Conservation (phyloP, 2,888 invertebrate species). For the Scotopteryx bipunctaria region DNA sequence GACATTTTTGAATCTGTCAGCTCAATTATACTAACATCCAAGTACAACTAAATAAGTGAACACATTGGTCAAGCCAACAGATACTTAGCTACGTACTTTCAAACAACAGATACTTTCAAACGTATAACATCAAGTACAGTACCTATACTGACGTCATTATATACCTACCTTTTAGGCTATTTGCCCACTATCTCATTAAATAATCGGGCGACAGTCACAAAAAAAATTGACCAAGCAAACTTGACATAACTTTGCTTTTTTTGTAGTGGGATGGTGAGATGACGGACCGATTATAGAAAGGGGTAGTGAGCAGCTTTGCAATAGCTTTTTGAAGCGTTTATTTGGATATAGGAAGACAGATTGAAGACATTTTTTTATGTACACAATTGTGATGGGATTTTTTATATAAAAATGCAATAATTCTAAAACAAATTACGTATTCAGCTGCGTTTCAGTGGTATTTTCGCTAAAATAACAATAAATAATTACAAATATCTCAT, state of each 20-base stretch:
- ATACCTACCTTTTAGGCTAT: too few relatives aligned
- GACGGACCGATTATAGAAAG: too few relatives aligned
- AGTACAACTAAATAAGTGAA: background rate
- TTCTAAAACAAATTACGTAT: conserved; percentile 19
- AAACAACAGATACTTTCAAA: too few relatives aligned
- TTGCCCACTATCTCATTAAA: too few relatives aligned
- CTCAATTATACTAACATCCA: background rate
- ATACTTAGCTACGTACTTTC: background rate
- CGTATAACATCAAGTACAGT: too few relatives aligned
- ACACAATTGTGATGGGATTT: background rate
- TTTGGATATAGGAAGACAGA: conserved; percentile 1
- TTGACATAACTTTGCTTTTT: too few relatives aligned
- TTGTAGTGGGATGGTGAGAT: too few relatives aligned
- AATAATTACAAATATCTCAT: conserved; percentile 14
- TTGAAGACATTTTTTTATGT: background rate
- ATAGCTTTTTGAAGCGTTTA: too few relatives aligned
- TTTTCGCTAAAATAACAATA: conserved; percentile 12
- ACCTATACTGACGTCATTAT: too few relatives aligned
- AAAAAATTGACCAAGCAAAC: too few relatives aligned
- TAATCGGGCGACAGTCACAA: too few relatives aligned
- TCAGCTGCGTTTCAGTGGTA: conserved; percentile 27
- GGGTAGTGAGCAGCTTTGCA: too few relatives aligned
- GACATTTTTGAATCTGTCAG: background rate
- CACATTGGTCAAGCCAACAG: background rate
- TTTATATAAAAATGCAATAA: conserved; percentile 21